Evolutionary conservation across 2,888 invertebrate genomes (phyloP).

Genomic region (Leucoma salicis): DNA sequence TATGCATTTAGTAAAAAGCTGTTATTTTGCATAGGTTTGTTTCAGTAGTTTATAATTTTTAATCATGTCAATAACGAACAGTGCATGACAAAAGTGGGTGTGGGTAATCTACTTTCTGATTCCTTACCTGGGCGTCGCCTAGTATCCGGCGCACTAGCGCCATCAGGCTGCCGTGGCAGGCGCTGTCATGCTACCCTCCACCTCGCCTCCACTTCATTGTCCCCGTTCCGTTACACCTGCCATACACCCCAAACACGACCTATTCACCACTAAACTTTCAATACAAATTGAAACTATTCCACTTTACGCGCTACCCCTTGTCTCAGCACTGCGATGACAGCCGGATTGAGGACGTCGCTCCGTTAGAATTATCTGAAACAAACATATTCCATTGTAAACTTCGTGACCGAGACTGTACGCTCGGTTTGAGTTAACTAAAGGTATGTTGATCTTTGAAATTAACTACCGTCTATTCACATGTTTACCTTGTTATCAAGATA

Average conservation of each 20-base stretch:
- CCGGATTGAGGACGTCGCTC: constrained; percentile 34
- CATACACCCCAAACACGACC: constrained; percentile 40
- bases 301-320: constrained; percentile 46
- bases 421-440: constrained; percentile 22
- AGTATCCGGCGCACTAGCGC: constrained; percentile 93
- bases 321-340: constrained; percentile 31
- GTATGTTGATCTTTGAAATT: too few relatives aligned
- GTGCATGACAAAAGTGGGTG: neutral
- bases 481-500: neutral
- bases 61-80: too few relatives aligned
- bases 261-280: constrained; percentile 46
- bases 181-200: constrained; percentile 80
- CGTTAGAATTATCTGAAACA: constrained; percentile 54
- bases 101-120: neutral
- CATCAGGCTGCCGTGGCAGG: constrained; percentile 87
- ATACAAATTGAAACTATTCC: constrained; percentile 56
- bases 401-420: constrained; percentile 23
- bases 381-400: constrained; percentile 39
- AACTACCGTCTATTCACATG: constrained; percentile 8
- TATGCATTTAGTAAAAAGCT: too few relatives aligned
- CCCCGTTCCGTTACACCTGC: constrained; percentile 44
- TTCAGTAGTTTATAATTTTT: too few relatives aligned
- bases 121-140: constrained; percentile 90
- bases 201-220: constrained; percentile 59
- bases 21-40: too few relatives aligned